phyloP scores from a whole-genome alignment of 2,113 vertebrate genomes.

The Colistium nudipinnis region DNA sequence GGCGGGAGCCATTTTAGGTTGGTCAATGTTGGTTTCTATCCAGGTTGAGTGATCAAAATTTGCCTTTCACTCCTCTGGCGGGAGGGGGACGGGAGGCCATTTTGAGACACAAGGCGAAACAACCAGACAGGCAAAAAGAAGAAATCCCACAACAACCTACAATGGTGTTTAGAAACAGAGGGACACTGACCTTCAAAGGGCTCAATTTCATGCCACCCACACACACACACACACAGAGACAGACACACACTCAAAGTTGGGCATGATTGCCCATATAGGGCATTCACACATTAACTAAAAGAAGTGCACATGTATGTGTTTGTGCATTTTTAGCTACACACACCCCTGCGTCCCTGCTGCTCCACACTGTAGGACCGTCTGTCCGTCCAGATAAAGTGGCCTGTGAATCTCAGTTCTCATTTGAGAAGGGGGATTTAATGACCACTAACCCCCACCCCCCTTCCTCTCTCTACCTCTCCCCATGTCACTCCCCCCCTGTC shows the following conservation, averaged over 20 bases:
- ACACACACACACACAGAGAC: slow-evolving; percentile 17
- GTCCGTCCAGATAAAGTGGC: slow-evolving; percentile 74
- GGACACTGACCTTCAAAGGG: slow-evolving; percentile 71
- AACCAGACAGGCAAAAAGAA: slow-evolving; percentile 9
- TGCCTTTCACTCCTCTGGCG: slow-evolving; percentile 47
- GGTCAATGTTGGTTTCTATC: slow-evolving; percentile 23
- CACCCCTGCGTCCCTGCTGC: slow-evolving; percentile 51
- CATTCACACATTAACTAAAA: slow-evolving; percentile 27
- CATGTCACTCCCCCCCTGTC: not conserved
- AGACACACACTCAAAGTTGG: slow-evolving; percentile 51
- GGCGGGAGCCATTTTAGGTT: slow-evolving; percentile 56
- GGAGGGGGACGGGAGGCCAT: slow-evolving; percentile 60
- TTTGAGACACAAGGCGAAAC: slow-evolving; percentile 62
- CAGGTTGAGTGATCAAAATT: slow-evolving; percentile 56
- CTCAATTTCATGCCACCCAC: slow-evolving; percentile 65
- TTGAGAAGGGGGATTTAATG: slow-evolving; percentile 69
- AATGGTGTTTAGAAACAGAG: slow-evolving; percentile 62
- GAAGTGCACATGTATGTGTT: slow-evolving; percentile 6
- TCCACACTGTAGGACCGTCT: slow-evolving; percentile 62
- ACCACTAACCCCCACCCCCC: slow-evolving; percentile 35
- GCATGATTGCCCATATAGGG: slow-evolving; percentile 49
- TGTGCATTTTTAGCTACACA: slow-evolving; percentile 34
- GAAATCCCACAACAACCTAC: slow-evolving; percentile 50
- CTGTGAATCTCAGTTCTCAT: slow-evolving; percentile 72
- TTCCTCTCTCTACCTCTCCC: not conserved